Percentiles rank a stretch among this genome's conserved stretches.
Conservation (phyloP, 2,888 invertebrate species). For the Cyclophora punctaria region DNA sequence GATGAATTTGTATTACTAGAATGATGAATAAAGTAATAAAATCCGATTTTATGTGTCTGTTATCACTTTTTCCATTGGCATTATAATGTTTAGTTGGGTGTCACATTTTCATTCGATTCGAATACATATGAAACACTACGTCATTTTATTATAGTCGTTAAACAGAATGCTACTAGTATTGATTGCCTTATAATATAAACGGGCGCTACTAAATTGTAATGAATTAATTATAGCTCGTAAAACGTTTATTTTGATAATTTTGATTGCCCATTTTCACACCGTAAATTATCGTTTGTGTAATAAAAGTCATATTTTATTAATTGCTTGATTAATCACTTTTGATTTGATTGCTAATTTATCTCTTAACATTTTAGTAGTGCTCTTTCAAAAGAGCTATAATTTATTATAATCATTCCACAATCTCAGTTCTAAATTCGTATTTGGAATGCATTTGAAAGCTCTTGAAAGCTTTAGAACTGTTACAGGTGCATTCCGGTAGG, state of each 20-base stretch:
- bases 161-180: slow-evolving; percentile 26
- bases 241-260: no score
- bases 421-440: no score
- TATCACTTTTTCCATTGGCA: slow-evolving; percentile 64
- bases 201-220: slow-evolving; percentile 13
- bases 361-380: no score
- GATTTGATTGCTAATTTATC: no score
- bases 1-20: slow-evolving; percentile 70
- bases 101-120: slow-evolving; percentile 41
- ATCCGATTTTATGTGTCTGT: slow-evolving; percentile 60
- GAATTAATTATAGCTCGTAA: neutral
- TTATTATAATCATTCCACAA: no score
- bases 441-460: no score
- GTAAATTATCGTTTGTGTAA: no score
- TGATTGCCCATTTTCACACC: no score
- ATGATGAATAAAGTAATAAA: slow-evolving; percentile 73
- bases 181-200: slow-evolving; percentile 42
- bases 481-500: neutral
- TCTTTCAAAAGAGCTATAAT: no score
- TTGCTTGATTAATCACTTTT: no score
- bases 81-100: slow-evolving; percentile 40
- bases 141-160: slow-evolving; percentile 44
- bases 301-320: no score
- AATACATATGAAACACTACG: slow-evolving; percentile 32
- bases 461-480: no score